phyloP scores from a whole-genome alignment of 2,888 invertebrate genomes.

The Microdon myrmicae region DNA sequence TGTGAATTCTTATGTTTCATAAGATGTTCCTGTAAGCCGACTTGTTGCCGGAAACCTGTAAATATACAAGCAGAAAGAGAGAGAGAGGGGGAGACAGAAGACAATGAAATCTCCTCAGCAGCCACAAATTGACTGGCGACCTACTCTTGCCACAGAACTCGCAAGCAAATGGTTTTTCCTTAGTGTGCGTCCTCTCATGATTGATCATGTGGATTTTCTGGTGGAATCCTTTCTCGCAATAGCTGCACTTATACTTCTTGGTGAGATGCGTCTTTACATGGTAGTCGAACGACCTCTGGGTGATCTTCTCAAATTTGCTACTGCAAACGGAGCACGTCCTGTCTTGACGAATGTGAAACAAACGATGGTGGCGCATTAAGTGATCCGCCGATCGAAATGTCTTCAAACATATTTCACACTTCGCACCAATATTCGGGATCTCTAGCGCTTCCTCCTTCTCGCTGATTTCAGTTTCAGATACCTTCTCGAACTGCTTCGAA shows the following conservation, averaged over 20 bases:
- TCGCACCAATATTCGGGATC: conserved; percentile 34
- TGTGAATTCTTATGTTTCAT: conserved; percentile 54
- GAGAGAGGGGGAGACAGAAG: too few species aligned
- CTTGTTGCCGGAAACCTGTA: conserved; percentile 55
- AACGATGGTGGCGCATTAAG: conserved; percentile 53
- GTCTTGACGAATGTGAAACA: conserved; percentile 55
- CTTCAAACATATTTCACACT: conserved; percentile 54
- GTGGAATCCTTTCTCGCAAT: conserved; percentile 56
- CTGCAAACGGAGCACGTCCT: conserved; percentile 56
- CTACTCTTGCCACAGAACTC: conserved; percentile 54
- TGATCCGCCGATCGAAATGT: conserved; percentile 54
- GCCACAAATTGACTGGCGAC: background rate
- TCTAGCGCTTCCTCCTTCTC: conserved; percentile 2
- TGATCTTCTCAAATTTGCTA: conserved; percentile 54
- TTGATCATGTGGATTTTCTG: conserved; percentile 56
- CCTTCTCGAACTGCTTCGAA: conserved; percentile 17
- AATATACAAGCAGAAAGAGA: too few species aligned
- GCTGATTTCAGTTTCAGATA: background rate
- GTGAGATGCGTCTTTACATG: conserved; percentile 55
- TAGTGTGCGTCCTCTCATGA: conserved; percentile 56
- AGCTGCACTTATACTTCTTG: conserved; percentile 55
- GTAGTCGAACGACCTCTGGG: conserved; percentile 55
- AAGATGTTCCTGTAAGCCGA: conserved; percentile 55
- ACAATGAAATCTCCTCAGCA: background rate
- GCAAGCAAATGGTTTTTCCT: conserved; percentile 56